phyloP scores from a whole-genome alignment of 2,797 vertebrate species.

The Sandelia bainsii region DNA sequence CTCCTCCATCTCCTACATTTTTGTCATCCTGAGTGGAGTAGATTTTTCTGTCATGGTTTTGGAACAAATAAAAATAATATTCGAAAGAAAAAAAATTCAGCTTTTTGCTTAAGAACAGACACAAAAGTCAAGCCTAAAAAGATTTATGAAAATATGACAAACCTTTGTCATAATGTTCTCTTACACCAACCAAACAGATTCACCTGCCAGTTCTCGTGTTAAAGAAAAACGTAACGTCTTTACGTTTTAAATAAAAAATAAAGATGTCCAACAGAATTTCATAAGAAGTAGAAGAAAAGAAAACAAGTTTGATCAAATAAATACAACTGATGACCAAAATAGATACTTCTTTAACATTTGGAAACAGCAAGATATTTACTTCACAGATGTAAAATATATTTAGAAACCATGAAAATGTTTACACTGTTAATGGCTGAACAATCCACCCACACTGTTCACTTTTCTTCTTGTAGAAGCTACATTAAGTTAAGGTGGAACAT shows the following conservation, averaged over 20 bases:
- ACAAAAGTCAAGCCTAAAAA: not conserved
- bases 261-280: not conserved
- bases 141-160: conserved; percentile 1
- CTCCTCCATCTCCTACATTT: no score
- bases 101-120: conserved; percentile 10
- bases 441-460: not conserved
- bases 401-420: not conserved
- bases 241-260: not conserved
- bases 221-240: not conserved
- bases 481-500: not conserved
- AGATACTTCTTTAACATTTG: conserved; percentile 14
- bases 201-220: not conserved
- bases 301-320: conserved; percentile 41
- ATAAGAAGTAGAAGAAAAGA: conserved; percentile 2
- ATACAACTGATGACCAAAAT: conserved; percentile 38
- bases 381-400: conserved; percentile 4
- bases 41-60: not conserved
- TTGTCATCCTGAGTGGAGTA: not conserved
- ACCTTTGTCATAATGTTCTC: not conserved
- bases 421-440: not conserved
- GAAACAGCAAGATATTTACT: conserved; percentile 33
- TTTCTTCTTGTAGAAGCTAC: not conserved
- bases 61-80: not conserved
- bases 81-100: not conserved
- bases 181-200: conserved; percentile 14